Percentiles rank a stretch among this genome's conserved stretches.
Conservation (phyloP, 2,888 invertebrate genomes). For the Clepsis dumicolana region DNA sequence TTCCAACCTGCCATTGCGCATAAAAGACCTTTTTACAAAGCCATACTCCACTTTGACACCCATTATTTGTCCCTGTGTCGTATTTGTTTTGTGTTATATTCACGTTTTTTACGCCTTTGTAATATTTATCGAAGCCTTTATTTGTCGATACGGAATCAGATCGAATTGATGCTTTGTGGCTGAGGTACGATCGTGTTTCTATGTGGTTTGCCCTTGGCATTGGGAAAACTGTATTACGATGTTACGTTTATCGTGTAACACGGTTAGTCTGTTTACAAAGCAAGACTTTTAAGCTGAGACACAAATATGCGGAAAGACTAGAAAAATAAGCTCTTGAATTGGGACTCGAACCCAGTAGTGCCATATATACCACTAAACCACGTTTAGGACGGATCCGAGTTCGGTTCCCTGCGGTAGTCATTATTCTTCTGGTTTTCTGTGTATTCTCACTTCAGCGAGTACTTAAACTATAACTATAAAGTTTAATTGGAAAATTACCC, state of each 20-base stretch:
- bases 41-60: conserved; percentile 15
- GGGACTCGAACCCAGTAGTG: too few relatives aligned
- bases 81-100: conserved; percentile 15
- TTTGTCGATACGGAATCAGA: background rate
- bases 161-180: conserved; percentile 1
- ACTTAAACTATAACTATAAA: too few relatives aligned
- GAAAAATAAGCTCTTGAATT: too few relatives aligned
- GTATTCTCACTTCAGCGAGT: too few relatives aligned
- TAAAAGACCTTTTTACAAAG: conserved; percentile 21
- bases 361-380: too few relatives aligned
- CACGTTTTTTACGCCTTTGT: background rate
- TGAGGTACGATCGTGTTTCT: background rate
- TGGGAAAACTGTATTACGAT: background rate
- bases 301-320: too few relatives aligned
- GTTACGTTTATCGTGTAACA: background rate
- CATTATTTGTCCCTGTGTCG: conserved; percentile 18
- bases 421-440: too few relatives aligned
- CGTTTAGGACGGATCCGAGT: too few relatives aligned
- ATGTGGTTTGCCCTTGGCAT: background rate
- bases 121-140: conserved; percentile 2
- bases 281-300: too few relatives aligned
- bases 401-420: too few relatives aligned
- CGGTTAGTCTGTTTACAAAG: too few relatives aligned
- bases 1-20: conserved; percentile 23
- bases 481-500: too few relatives aligned